Evolutionary conservation across 2,113 vertebrate genomes (phyloP), one percentile per base, ranked within the genome.

Genomic region (Saccopteryx bilineata): DNA sequence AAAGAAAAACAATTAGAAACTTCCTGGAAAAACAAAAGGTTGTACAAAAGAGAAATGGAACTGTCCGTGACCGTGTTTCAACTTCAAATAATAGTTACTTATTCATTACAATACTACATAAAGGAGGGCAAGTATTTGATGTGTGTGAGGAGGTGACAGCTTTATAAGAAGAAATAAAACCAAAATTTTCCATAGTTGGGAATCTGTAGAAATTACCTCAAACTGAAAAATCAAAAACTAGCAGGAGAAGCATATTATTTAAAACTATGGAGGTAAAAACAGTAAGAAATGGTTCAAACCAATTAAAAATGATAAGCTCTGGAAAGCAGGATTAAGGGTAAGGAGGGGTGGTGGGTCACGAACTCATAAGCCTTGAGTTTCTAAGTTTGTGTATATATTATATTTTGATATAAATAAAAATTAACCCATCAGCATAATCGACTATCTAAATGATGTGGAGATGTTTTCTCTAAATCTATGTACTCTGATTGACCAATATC

Each of bases 1-100:
- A 2, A 74, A 92, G 78, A 91, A 96, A 96, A 89, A 69, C 68
- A 92, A 76, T 79, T 18, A 46, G 60, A 46, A 84, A 71, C 18
- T 89, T 89, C 26, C 79, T 65, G 71, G n/a, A 74, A 33, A 86
- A 90, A 61, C 39, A 81, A 81, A 87, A 91, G 63, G 23, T 61
- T 78, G 74, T 48, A 58, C 5, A 71, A 15, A 93, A 90, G 60
- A 58, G 5, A 61, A 90, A 76, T 66, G 12, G 18, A 74, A 74
- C 17, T 39, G 11, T 78, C 52, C 92, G 52, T 13, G 61, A 19
- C 23, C 46, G 4, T 69, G 28, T 50, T 12, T 92, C 61, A 76
- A 33, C n/a, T 85, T 21, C 83, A 74, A 88, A 63, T 72, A 63
- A 52, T 76, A 81, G n/a, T 83, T 93, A 93, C 48, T 88, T 83